Conservation (phyloP, 1,140 invertebrate species). For the Hydropsyche tenuis region DNA sequence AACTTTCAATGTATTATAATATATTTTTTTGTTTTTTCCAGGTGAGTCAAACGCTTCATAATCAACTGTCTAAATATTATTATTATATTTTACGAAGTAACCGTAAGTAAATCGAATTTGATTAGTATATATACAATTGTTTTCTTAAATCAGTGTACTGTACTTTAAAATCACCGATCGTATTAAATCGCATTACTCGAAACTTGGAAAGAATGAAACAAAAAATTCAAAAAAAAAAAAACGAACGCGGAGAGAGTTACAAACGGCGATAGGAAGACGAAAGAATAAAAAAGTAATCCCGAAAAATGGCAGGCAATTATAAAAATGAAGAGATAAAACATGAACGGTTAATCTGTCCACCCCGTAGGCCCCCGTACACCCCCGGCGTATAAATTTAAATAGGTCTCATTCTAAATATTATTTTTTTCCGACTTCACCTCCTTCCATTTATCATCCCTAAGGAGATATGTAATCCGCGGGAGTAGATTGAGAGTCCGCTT, state of each 20-base stretch:
- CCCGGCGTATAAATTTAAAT: slow-evolving; percentile 47
- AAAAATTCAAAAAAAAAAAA: no score
- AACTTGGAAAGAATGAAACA: no score
- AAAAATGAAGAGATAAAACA: slow-evolving; percentile 51
- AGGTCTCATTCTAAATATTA: slow-evolving; percentile 49
- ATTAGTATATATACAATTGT: no score
- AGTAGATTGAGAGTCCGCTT: slow-evolving; percentile 33
- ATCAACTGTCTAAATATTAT: no score
- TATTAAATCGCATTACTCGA: no score
- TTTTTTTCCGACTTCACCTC: slow-evolving; percentile 45
- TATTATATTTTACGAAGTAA: no score
- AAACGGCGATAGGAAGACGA: slow-evolving; percentile 33
- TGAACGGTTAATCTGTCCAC: slow-evolving; percentile 49
- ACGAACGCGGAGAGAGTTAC: slow-evolving; percentile 22
- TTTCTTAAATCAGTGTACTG: no score
- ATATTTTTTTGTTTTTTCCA: slow-evolving; percentile 8
- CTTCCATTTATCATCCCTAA: slow-evolving; percentile 50
- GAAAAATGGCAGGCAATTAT: slow-evolving; percentile 51
- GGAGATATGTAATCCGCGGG: slow-evolving; percentile 48
- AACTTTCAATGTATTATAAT: no score
- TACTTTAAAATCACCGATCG: no score
- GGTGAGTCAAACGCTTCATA: slow-evolving; percentile 2
- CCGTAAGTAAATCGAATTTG: no score
- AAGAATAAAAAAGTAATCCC: slow-evolving; percentile 48
- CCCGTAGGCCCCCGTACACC: slow-evolving; percentile 1